Evolutionary conservation across 64 coral and sea anemone genomes (phyloP), one percentile per base, ranked within the genome.

Genomic region (Actinia tenebrosa): DNA sequence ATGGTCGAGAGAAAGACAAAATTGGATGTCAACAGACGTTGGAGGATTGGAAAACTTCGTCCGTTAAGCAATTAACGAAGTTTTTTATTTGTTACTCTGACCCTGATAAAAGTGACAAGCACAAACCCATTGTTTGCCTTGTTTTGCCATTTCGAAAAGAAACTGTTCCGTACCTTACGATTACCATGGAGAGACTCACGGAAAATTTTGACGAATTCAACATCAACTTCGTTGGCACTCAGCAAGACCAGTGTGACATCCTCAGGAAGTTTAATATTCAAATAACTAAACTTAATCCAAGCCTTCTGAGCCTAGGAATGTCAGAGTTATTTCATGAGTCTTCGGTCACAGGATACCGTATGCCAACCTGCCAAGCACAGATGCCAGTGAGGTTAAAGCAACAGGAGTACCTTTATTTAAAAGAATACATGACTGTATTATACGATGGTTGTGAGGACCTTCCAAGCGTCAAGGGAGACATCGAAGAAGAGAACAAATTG

Each of bases 81-180:
- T 89, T 95, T 19, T 95, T 95, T 56, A 27, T 78, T 14, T 95
- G 94, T 16, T 95, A 79, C 80, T 95, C 83, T 3, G 94, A 95
- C 53, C 94, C 94, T 23, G 94, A 95, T 37, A 92, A 89, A 84
- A 87, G 92, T 50, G 94, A 95, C 68, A 95, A 87, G 20, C 89
- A 84, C 25, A 95, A 92, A 45, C 83, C 94, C 2, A 64, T 95
- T 0, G 83, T 92, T 22, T 95, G 94, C 7, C 37, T 95, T 30
- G 89, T 95, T 27, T 77, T 95, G 11, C 94, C 90, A 10, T 84
- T 89, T 85, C 45, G 56, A 11, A 43, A 89, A 25, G 56, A 87
- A 22, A 79, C 63, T 7, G 6, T 86, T 79, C 87, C 87, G 0
- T 92, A 82, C 68, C 42, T 95, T 3, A 83, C 86, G 43, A 78